These are phyloP conservation scores for Neoscelio sp. DNA, from an alignment of 2,888 invertebrate species.

Conservation along the genomic window DNA sequence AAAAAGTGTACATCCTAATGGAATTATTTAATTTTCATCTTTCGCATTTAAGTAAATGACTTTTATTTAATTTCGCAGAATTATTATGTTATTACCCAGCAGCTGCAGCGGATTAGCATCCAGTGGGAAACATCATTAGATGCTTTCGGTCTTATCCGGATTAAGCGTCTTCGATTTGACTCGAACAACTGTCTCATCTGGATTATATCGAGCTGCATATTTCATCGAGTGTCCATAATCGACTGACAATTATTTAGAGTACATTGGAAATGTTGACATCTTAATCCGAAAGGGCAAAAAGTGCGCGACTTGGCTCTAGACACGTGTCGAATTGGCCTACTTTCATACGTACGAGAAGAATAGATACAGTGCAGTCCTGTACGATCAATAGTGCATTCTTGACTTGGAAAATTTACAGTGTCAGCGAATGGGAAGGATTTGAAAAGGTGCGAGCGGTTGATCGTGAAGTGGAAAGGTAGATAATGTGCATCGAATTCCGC, in stretches of 20 bases:
- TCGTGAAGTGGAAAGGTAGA: constrained; percentile 7
- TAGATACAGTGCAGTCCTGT: constrained; percentile 47
- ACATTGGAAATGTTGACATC: not conserved
- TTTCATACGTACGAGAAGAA: constrained; percentile 49
- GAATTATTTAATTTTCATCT: too few species aligned
- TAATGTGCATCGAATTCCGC: constrained; percentile 11
- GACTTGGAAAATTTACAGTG: constrained; percentile 53
- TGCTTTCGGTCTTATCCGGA: too few species aligned
- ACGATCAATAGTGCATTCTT: constrained; percentile 64
- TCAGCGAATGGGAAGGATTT: constrained; percentile 46
- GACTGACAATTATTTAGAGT: not conserved
- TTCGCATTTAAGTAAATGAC: too few species aligned
- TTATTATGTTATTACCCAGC: too few species aligned
- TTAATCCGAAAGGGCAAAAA: constrained; percentile 24
- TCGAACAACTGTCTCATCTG: too few species aligned
- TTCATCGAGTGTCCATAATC: too few species aligned
- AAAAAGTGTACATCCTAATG: too few species aligned
- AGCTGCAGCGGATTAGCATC: too few species aligned
- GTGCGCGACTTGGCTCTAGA: constrained; percentile 22
- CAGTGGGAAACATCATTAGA: too few species aligned
- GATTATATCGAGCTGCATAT: too few species aligned
- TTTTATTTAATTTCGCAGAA: too few species aligned
- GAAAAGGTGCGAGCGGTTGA: constrained; percentile 23
- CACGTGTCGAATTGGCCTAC: constrained; percentile 66
- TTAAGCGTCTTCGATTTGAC: too few species aligned